A percentile compares a stretch with the other conserved stretches of the same genome.
Conservation (phyloP, 2,888 invertebrate genomes). For the Eilema depressum region DNA sequence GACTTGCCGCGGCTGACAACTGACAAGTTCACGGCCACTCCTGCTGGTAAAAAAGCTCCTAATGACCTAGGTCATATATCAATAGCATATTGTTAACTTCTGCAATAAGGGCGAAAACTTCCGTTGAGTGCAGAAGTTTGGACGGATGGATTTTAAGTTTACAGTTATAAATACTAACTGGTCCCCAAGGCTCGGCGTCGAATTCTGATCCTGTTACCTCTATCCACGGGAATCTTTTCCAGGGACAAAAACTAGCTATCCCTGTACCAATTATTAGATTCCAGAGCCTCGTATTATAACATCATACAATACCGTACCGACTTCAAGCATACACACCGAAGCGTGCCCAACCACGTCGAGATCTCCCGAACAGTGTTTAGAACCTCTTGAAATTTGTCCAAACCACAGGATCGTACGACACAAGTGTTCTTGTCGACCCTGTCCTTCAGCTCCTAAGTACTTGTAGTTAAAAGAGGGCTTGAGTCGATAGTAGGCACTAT, state of each 20-base stretch:
- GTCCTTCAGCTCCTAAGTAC: neutral
- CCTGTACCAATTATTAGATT: too few species aligned
- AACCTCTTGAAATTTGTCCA: neutral
- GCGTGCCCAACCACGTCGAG: neutral
- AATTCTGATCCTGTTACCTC: too few species aligned
- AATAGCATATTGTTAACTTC: neutral
- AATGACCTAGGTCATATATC: neutral
- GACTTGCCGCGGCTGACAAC: slow-evolving; percentile 14
- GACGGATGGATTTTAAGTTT: too few species aligned
- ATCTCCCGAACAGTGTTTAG: neutral
- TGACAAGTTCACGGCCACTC: slow-evolving; percentile 33
- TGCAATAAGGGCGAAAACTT: neutral
- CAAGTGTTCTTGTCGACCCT: neutral
- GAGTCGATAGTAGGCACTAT: neutral
- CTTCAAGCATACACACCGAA: neutral
- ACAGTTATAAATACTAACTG: too few species aligned
- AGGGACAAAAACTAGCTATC: too few species aligned
- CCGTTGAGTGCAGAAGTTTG: too few species aligned
- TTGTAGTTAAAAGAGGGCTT: neutral
- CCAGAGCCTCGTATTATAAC: too few species aligned
- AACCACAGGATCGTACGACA: neutral
- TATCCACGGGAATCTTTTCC: too few species aligned
- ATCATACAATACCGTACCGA: neutral
- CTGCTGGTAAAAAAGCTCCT: neutral
- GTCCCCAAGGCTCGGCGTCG: too few species aligned